Conservation (phyloP, 2,113 vertebrate genomes). For the Thryonomys swinderianus region DNA sequence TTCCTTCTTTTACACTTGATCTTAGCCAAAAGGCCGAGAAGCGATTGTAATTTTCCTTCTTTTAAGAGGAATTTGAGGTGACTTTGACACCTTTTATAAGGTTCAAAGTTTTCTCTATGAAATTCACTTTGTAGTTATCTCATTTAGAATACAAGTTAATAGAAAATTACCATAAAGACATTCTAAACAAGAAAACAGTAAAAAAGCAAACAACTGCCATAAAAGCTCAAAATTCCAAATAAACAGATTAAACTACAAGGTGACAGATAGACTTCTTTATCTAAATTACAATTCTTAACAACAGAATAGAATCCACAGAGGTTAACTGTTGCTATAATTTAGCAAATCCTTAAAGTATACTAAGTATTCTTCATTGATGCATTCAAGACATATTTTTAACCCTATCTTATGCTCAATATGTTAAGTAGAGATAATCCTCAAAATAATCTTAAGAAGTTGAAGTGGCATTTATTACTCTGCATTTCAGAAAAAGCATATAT, state of each 20-base stretch:
- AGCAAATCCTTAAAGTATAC: neutral
- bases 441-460: neutral
- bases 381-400: neutral
- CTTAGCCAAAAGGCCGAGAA: too few species aligned
- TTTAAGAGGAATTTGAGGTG: conserved; percentile 15
- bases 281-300: neutral
- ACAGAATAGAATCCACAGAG: neutral
- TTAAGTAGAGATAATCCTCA: neutral
- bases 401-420: neutral
- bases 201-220: neutral
- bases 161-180: neutral
- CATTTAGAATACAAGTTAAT: conserved; percentile 30
- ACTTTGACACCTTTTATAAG: neutral
- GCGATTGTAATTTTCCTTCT: too few species aligned
- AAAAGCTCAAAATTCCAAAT: neutral
- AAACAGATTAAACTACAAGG: conserved; percentile 33
- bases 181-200: conserved; percentile 31
- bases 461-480: neutral
- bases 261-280: neutral
- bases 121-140: neutral
- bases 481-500: conserved; percentile 9
- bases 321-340: conserved; percentile 21
- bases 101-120: neutral
- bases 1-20: too few species aligned
- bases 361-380: neutral